phyloP scores from a whole-genome alignment of 2,888 invertebrate genomes.

The Chrysolina haemoptera region DNA sequence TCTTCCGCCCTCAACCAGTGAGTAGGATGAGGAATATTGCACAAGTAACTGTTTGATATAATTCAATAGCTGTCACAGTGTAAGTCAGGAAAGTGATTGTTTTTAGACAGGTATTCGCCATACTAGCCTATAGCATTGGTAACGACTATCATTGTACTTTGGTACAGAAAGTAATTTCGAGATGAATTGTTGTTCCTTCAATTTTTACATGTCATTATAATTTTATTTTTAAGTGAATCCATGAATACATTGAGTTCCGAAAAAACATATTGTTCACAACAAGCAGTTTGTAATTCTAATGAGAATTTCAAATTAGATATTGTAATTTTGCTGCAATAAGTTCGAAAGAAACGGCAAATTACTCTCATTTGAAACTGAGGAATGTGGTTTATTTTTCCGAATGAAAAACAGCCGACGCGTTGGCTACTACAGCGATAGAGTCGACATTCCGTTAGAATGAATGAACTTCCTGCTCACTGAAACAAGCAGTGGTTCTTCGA shows the following conservation, averaged over 20 bases:
- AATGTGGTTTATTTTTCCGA: neutral
- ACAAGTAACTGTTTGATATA: too few relatives aligned
- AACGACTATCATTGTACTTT: too few relatives aligned
- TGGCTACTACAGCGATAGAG: neutral
- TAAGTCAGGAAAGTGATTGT: too few relatives aligned
- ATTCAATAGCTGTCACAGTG: too few relatives aligned
- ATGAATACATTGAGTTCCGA: neutral
- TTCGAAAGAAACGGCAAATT: neutral
- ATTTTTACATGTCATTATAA: slow-evolving; percentile 14
- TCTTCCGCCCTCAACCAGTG: too few relatives aligned
- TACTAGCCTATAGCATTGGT: too few relatives aligned
- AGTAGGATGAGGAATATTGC: too few relatives aligned
- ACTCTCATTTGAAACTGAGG: neutral
- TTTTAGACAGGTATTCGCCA: too few relatives aligned
- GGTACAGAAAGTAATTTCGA: neutral
- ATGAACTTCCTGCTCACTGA: neutral
- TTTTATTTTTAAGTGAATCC: neutral
- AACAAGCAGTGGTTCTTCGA: neutral
- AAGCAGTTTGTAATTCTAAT: neutral
- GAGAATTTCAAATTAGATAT: neutral
- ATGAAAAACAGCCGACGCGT: neutral
- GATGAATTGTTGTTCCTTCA: slow-evolving; percentile 29
- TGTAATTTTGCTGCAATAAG: neutral
- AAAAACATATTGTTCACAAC: neutral
- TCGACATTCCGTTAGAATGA: neutral